These are phyloP conservation scores for Tympanoctomys barrerae DNA, from an alignment of 2,797 vertebrate species.

Conservation along the genomic window DNA sequence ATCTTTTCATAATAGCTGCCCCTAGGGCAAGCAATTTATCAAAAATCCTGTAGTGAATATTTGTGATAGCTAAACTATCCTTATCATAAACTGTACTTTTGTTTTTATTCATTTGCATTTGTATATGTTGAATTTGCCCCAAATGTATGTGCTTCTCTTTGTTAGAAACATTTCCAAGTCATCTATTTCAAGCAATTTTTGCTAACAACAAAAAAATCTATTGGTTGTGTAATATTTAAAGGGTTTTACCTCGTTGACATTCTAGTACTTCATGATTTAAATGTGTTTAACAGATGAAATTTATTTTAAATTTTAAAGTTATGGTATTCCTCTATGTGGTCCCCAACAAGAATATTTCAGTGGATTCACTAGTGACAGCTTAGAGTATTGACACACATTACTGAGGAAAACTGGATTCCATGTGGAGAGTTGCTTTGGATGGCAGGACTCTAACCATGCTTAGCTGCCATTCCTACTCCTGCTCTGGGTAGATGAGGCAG, in stretches of 20 bases:
- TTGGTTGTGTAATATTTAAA: background rate
- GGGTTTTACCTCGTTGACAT: background rate
- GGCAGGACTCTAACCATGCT: background rate
- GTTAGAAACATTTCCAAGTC: background rate
- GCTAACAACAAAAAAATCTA: background rate
- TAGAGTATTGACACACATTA: background rate
- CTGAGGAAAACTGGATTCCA: background rate
- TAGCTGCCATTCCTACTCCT: background rate
- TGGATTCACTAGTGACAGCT: background rate
- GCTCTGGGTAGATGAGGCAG: background rate
- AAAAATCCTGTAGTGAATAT: background rate
- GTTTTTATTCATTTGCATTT: background rate
- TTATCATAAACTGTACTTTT: background rate
- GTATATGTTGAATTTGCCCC: background rate
- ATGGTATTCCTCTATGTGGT: background rate
- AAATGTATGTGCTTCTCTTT: background rate
- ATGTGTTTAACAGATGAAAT: background rate
- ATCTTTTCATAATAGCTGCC: background rate
- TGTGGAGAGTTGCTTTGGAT: background rate
- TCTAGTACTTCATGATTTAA: background rate
- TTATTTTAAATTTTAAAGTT: background rate
- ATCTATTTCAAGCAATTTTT: background rate
- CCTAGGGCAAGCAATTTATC: background rate
- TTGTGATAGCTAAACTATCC: background rate
- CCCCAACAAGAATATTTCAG: background rate